phyloP scores from a whole-genome alignment of 2,113 vertebrate species.

The Plecturocebus donacophilus region DNA sequence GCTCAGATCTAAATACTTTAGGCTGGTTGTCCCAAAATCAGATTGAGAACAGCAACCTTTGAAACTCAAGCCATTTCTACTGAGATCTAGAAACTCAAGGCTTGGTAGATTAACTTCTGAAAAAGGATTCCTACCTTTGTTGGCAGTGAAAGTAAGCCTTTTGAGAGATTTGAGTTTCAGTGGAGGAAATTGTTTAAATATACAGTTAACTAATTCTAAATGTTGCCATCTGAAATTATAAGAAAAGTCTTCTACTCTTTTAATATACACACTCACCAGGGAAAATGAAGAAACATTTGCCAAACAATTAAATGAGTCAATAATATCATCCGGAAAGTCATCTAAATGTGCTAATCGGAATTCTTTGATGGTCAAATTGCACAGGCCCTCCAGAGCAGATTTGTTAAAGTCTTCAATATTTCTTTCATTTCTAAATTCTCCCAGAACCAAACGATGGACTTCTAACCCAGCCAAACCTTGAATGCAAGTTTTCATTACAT shows the following conservation, averaged over 20 bases:
- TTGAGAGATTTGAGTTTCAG: slow-evolving; percentile 68
- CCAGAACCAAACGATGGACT: slow-evolving; percentile 79
- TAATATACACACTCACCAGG: background rate
- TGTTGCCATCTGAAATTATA: slow-evolving; percentile 69
- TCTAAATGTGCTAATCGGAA: slow-evolving; percentile 73
- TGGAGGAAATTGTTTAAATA: slow-evolving; percentile 41
- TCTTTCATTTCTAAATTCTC: slow-evolving; percentile 80
- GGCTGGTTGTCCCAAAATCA: background rate
- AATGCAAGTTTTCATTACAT: slow-evolving; percentile 76
- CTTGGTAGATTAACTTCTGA: background rate
- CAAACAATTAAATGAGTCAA: slow-evolving; percentile 78
- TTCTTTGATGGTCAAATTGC: slow-evolving; percentile 81
- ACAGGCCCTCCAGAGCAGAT: slow-evolving; percentile 81
- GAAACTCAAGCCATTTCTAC: slow-evolving; percentile 78
- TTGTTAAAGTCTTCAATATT: accelerated
- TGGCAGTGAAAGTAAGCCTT: slow-evolving; percentile 80
- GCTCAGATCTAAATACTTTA: slow-evolving; percentile 86
- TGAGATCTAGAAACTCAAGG: slow-evolving; percentile 85
- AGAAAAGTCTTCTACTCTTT: background rate
- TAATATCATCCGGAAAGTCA: accelerated
- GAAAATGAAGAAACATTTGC: slow-evolving; percentile 82
- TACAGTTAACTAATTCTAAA: slow-evolving; percentile 73
- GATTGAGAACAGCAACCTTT: slow-evolving; percentile 48
- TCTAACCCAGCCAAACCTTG: slow-evolving; percentile 82
- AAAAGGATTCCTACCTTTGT: slow-evolving; percentile 22